These are phyloP conservation scores for Temnothorax rugatulus DNA, from an alignment of 2,888 invertebrate species.

Conservation along the genomic window DNA sequence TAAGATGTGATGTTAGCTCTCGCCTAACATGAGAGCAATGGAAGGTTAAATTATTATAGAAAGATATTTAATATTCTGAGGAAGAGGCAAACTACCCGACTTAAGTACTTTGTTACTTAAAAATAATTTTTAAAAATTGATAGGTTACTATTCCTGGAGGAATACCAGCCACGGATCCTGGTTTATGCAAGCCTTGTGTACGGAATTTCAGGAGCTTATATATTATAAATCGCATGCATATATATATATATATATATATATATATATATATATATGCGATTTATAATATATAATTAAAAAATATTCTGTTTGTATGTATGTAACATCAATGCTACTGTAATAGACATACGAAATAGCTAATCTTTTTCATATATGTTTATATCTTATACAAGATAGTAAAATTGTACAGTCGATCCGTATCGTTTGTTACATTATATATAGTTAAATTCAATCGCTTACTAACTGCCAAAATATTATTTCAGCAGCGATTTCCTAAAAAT, in stretches of 20 bases:
- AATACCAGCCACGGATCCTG: conserved; percentile 97
- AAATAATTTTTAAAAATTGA: conserved; percentile 14
- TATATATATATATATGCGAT: background rate
- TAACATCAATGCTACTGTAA: conserved; percentile 54
- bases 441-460: background rate
- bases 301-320: conserved; percentile 27
- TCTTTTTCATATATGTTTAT: conserved; percentile 53
- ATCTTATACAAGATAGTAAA: background rate
- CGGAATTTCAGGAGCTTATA: too few relatives aligned
- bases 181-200: conserved; percentile 97
- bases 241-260: too few relatives aligned
- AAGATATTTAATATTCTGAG: background rate
- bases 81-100: background rate
- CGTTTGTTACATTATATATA: too few relatives aligned
- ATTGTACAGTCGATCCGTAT: background rate
- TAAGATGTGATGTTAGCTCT: too few relatives aligned
- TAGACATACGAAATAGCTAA: conserved; percentile 61
- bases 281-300: conserved; percentile 34
- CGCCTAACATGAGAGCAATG: too few relatives aligned
- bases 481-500: background rate
- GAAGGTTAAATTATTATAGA: background rate
- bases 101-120: background rate
- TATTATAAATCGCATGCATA: too few relatives aligned
- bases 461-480: background rate
- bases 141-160: conserved; percentile 97